phyloP scores from a whole-genome alignment of 2,113 vertebrate genomes.

The Ciconia stormi region DNA sequence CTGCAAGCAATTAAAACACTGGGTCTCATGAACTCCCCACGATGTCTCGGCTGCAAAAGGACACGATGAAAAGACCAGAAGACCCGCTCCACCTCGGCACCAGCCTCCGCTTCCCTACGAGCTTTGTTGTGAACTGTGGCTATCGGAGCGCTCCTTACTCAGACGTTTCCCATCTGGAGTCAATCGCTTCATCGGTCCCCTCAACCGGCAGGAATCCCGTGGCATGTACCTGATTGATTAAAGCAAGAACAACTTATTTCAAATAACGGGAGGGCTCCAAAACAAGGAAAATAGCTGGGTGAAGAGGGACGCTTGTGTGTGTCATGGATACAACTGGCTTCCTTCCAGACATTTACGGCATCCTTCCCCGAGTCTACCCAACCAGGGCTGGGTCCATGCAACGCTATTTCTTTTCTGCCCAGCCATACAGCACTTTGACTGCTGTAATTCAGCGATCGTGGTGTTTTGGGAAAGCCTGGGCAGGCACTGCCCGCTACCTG shows the following conservation, averaged over 20 bases:
- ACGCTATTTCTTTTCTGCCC: background rate
- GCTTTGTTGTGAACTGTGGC: background rate
- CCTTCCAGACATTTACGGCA: background rate
- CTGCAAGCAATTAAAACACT: background rate
- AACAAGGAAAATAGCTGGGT: background rate
- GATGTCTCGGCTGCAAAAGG: background rate
- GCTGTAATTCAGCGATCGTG: fast-evolving
- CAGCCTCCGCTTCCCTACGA: background rate
- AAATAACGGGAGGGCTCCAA: background rate
- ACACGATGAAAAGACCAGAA: background rate
- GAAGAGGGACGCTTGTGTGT: background rate
- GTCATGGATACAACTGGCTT: background rate
- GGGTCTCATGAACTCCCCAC: background rate
- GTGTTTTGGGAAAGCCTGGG: background rate
- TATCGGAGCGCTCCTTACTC: background rate
- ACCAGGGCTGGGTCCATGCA: background rate
- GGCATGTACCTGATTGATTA: background rate
- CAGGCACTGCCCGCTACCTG: background rate
- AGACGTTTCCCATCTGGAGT: background rate
- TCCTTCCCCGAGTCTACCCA: background rate
- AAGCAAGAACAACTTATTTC: background rate
- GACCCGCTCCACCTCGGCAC: background rate
- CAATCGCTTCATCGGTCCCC: background rate
- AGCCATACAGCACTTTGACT: background rate
- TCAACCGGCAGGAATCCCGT: background rate